These are phyloP conservation scores for Muscicapa striata DNA, from an alignment of 2,797 vertebrate genomes.

Conservation along the genomic window DNA sequence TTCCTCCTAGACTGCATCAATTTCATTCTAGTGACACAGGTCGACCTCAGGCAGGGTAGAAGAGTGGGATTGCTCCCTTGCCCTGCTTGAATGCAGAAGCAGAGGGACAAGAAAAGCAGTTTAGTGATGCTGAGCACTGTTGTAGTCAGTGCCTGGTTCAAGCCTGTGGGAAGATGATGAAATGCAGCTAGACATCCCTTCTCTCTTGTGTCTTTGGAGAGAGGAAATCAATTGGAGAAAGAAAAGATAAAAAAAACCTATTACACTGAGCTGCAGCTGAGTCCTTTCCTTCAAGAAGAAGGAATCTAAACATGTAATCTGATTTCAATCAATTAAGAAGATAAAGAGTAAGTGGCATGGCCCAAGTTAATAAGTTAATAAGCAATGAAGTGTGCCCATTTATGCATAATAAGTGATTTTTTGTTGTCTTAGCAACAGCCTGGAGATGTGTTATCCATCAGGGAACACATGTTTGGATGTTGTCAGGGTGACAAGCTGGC, in stretches of 20 bases:
- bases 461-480: slow-evolving; percentile 7
- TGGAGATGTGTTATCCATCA: background rate
- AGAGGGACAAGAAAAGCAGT: background rate
- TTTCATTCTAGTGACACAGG: background rate
- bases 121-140: background rate
- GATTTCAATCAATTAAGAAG: slow-evolving; percentile 6
- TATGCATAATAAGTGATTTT: slow-evolving; percentile 7
- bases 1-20: background rate
- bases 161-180: background rate
- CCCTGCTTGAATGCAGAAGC: background rate
- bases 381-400: background rate
- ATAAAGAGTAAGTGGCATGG: background rate
- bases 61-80: background rate
- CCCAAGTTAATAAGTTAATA: background rate
- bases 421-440: slow-evolving; percentile 53
- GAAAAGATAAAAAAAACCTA: background rate
- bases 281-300: background rate
- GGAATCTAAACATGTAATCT: background rate
- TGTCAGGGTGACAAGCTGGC: slow-evolving; percentile 38
- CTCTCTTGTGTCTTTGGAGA: background rate
- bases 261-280: background rate
- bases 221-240: background rate
- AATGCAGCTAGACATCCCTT: background rate
- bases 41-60: background rate
- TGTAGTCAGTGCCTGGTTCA: background rate